phyloP scores from a whole-genome alignment of 2,113 vertebrate species.

The Ia io region DNA sequence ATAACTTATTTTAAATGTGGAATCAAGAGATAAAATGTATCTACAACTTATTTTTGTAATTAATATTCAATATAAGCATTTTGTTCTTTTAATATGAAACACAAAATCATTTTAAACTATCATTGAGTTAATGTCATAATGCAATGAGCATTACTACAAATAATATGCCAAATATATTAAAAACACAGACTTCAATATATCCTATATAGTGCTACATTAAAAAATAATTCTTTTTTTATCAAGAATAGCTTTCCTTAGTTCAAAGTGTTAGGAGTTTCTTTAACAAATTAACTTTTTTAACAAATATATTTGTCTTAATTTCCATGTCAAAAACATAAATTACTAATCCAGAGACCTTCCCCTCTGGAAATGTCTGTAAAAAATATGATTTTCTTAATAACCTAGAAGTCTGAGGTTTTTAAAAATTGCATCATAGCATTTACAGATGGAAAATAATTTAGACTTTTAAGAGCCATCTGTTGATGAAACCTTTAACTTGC shows the following conservation, averaged over 20 bases:
- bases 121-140: background rate
- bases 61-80: background rate
- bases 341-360: background rate
- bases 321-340: background rate
- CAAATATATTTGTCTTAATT: background rate
- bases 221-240: background rate
- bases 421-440: background rate
- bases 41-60: background rate
- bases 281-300: background rate
- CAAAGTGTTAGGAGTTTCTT: background rate
- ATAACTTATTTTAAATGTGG: slow-evolving; percentile 34
- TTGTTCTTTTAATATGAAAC: background rate
- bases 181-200: background rate
- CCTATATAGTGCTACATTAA: background rate
- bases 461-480: slow-evolving; percentile 51
- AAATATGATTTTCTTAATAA: background rate
- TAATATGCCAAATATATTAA: background rate
- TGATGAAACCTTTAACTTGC: slow-evolving; percentile 1
- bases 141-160: background rate
- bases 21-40: background rate
- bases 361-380: background rate
- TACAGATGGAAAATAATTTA: slow-evolving; percentile 43
- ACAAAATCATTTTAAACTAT: slow-evolving; percentile 6
- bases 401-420: background rate
- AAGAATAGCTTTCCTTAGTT: background rate